Evolutionary conservation across 2,797 vertebrate species (phyloP), one percentile per base, ranked within the genome.

Genomic region (Acanthiza pusilla): DNA sequence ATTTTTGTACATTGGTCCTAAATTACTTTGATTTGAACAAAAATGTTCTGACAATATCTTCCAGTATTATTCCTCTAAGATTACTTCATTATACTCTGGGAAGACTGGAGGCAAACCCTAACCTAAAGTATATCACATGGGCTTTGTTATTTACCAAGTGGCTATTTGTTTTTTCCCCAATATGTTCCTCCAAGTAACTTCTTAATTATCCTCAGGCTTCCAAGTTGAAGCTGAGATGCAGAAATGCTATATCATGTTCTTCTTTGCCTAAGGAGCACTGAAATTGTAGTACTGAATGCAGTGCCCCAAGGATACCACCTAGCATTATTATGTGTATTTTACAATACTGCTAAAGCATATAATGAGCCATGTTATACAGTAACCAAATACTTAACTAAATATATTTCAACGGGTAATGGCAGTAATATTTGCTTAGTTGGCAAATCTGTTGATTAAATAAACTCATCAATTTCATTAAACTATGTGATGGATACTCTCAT

Each of bases 381-480:
- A 96, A 95, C 76, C 51, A 96, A 95, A 91, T 96, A 94, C 95
- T 95, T 96, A 96, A 96, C 94, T 89, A 94, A 96, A 86, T 82
- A 9, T 54, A 93, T 94, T 96, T 87, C 40, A 79, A 30, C 77
- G 27, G 16, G 42, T 86, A 85, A 87, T 58, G 7, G 6, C 30
- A 76, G 72, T 38, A 62, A 63, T 89, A 15, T 92, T 95, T 95
- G 30, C 54, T 94, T 93, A 88, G 40, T 32, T 86, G 88, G 36
- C 48, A 78, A 96, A 91, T 82, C 21, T 48, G 32, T 80, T 95
- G 43, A 94, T 89, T 94, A 93, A 96, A 92, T 71, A 75, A 90
- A 42, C 13, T 92, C 96, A 85, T 92, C 96, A 85, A 87, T 96
- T 96, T 94, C 95, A 88, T 80, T 91, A 40, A 85, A 51, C 7